Base-by-base conservation (phyloP, 2,888 invertebrate genomes). In the Pelosia muscerda region DNA sequence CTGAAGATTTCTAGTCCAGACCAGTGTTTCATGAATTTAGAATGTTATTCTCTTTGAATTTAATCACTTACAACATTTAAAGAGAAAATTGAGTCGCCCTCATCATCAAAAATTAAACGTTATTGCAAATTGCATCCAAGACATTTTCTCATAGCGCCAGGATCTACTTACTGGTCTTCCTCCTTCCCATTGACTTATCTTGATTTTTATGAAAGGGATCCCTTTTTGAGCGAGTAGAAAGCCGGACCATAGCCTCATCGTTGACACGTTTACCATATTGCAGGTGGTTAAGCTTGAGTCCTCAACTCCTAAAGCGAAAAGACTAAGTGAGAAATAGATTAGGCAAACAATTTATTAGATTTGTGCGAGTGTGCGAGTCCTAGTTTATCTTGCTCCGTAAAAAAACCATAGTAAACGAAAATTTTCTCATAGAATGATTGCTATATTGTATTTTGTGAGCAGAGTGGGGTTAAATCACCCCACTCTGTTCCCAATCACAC, bases 1-100 rank as follows among this genome's bases (percentile, higher is more conserved):
- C 71, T 74, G 34, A n/a, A 22, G 66, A 64, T 70, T 72, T 64
- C 26, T 22, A 59, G 63, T 28, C 23, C 65, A 73, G 65, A 55
- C 69, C 60, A 62, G 22, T 1, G 11, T 31, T 6, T 11, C 2
- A 2, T 31, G 3, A 2, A 22, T 25, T 60, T 2, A 19, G 9
- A 28, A 56, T 28, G n/a, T 57, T 10, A 3, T 28, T 57, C 0
- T 26, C 8, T 28, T 19, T 57, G 15, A 57, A 28, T 19, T 55
- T 1, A 55, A 26, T 28, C 10, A 28, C 56, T 56, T 25, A 25
- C 55, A 55, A 55, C 3, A 57, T 38, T 11, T 13, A 5, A 38
- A 4, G 15, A 38, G 6, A n/a, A n/a, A n/a, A n/a, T n/a, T n/a
- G n/a, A n/a, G n/a, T n/a, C n/a, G n/a, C n/a, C n/a, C n/a, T 19